Base-by-base conservation (phyloP, 2,797 vertebrate genomes). In the Periophthalmus magnuspinnatus region DNA sequence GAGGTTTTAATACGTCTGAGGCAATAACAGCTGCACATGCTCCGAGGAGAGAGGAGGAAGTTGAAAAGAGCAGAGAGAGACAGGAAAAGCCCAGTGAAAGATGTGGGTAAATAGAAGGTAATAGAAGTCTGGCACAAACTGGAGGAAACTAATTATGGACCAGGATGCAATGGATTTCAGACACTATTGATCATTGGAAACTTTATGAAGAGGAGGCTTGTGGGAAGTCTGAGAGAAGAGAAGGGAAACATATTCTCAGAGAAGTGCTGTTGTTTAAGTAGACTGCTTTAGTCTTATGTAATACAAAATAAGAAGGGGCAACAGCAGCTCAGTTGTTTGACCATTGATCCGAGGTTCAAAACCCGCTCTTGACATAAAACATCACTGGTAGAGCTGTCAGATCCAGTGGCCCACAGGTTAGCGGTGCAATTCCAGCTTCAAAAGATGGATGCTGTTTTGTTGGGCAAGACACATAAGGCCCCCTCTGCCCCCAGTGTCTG, bases 11-110 rank as follows among this genome's bases (percentile, higher is more conserved):
- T 58, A 63, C 78, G 68, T 82, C 65, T 76, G 77, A 28, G 70
- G 77, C 64, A 83, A 87, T 41, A 87, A 81, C 81, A 91, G 84
- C 86, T 91, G 81, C 84, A 85, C 78, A 81, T 81, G 81, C 80
- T 76, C 59, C 65, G 70, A 74, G 71, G 41, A 36, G 73, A 76
- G 45, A 69, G 65, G 74, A 78, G 80, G 82, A 76, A 67, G 72
- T 67, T 76, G 71, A 82, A 73, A 74, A 77, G 70, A 85, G 72
- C 63, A 74, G 52, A 70, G 24, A 48, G 68, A 85, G 68, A 47
- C 68, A 50, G 68, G 81, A 65, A 75, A 70, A 70, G 67, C 64
- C 72, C 80, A 67, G 75, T 75, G 21, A 68, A 79, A 76, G 65
- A 79, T 81, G 68, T 67, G 80, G 79, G 88, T 84, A 81, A 75